These are phyloP conservation scores for Lophotis ruficrista DNA, from an alignment of 2,113 vertebrate species.

Conservation along the genomic window DNA sequence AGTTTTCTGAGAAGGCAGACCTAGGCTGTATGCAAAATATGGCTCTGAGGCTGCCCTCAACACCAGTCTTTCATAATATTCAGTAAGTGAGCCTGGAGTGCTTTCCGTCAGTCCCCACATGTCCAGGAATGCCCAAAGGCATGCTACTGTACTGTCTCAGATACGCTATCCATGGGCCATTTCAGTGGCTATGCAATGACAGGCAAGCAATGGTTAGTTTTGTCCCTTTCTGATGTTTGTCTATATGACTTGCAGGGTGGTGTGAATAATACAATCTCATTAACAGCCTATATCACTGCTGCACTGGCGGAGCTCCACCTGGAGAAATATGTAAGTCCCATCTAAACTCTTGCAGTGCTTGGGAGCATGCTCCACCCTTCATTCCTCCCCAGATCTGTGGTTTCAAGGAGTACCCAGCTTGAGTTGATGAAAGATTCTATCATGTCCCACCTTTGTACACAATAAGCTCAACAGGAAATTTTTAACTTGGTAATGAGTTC, in stretches of 20 bases:
- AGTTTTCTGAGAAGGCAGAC: background rate
- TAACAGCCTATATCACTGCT: constrained; percentile 80
- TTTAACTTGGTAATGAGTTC: background rate
- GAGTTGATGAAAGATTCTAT: background rate
- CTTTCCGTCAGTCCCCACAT: background rate
- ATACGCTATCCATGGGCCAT: background rate
- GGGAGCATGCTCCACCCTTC: background rate
- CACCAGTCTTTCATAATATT: background rate
- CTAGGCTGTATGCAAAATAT: background rate
- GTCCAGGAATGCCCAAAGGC: background rate
- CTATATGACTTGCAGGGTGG: constrained; percentile 73
- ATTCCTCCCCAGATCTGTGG: background rate
- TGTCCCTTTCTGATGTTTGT: background rate
- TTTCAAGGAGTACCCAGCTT: background rate
- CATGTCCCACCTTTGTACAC: background rate
- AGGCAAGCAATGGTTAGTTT: background rate
- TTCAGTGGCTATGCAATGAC: background rate
- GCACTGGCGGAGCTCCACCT: constrained; percentile 74
- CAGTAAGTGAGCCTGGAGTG: background rate
- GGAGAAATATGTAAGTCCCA: constrained; percentile 50
- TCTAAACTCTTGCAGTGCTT: background rate
- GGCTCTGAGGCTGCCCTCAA: background rate
- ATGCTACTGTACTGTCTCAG: background rate
- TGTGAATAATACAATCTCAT: constrained; percentile 79
- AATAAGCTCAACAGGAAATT: background rate